phyloP scores from a whole-genome alignment of 1,140 invertebrate genomes.

The Drosophila takahashii region DNA sequence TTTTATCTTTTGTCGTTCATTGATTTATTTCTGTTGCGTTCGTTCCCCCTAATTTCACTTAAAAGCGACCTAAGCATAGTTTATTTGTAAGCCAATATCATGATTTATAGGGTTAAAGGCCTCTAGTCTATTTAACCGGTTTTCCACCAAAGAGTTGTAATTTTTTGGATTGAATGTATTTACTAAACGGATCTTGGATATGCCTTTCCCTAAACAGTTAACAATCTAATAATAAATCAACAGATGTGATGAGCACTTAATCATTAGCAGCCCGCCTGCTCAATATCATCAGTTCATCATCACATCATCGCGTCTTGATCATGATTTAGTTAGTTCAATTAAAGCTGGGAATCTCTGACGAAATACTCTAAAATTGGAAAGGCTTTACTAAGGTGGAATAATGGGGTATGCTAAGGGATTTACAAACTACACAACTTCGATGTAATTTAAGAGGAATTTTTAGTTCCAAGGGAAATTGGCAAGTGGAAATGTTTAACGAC shows the following conservation, averaged over 20 bases:
- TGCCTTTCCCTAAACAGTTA: not conserved
- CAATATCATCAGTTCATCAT: conserved; percentile 23
- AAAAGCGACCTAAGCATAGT: conserved; percentile 1
- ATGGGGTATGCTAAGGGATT: not conserved
- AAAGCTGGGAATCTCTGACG: not conserved
- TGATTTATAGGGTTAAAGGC: conserved; percentile 52
- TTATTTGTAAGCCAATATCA: not conserved
- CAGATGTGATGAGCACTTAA: conserved; percentile 24
- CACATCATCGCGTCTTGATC: not conserved
- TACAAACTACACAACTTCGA: not conserved
- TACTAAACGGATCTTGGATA: conserved; percentile 21
- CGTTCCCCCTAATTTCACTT: conserved; percentile 3
- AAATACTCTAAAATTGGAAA: not conserved
- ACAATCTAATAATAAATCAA: conserved; percentile 30
- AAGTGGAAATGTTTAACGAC: not conserved
- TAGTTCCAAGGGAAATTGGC: not conserved
- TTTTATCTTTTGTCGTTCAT: conserved; percentile 69
- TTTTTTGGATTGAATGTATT: not conserved
- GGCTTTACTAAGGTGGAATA: not conserved
- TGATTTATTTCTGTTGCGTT: conserved; percentile 55
- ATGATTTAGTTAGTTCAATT: not conserved
- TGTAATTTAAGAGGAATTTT: conserved; percentile 1
- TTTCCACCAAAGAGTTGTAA: conserved; percentile 5
- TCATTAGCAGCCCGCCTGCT: conserved; percentile 2
- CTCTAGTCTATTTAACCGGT: conserved; percentile 18